phyloP scores from a whole-genome alignment of 2,888 invertebrate genomes.

The Augochlorella aurata region DNA sequence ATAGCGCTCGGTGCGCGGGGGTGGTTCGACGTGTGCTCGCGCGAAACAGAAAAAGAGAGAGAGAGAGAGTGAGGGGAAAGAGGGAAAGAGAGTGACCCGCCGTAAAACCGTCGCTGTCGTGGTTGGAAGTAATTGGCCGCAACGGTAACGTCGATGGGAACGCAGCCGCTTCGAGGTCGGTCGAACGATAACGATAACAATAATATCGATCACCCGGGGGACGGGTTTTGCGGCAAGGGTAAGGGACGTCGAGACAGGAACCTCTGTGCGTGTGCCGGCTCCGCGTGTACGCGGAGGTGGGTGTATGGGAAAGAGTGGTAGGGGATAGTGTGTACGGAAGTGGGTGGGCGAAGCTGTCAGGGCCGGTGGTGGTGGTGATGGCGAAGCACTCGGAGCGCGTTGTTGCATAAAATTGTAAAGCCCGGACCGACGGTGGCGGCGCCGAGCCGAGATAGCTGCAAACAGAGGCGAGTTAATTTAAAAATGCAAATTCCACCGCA shows the following conservation, averaged over 20 bases:
- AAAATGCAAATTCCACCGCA: conserved; percentile 81
- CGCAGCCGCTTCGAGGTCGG: conserved; percentile 63
- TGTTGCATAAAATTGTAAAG: conserved; percentile 81
- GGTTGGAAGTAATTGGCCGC: conserved; percentile 58
- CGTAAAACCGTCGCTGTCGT: conserved; percentile 42
- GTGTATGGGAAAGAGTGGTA: background rate
- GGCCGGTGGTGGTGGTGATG: conserved; percentile 20
- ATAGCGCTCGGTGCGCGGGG: conserved; percentile 14
- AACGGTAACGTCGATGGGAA: conserved; percentile 58
- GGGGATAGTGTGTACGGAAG: conserved; percentile 5
- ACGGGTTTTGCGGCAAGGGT: conserved; percentile 41
- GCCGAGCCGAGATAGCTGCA: conserved; percentile 78
- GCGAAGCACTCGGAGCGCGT: conserved; percentile 70
- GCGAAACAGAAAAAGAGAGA: conserved; percentile 3
- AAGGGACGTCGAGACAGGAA: conserved; percentile 11
- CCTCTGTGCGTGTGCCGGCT: background rate
- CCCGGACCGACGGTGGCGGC: conserved; percentile 69
- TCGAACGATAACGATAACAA: conserved; percentile 76
- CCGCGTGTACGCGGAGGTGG: too few species aligned
- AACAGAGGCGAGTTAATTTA: conserved; percentile 82
- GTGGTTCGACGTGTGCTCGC: background rate
- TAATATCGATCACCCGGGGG: conserved; percentile 75
- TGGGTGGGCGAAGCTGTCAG: conserved; percentile 14
- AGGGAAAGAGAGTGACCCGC: conserved; percentile 5
- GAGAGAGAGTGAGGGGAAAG: background rate